Evolutionary conservation across 1,140 invertebrate genomes (phyloP), one percentile per base, ranked within the genome.

Genomic region (Drusus annulatus): DNA sequence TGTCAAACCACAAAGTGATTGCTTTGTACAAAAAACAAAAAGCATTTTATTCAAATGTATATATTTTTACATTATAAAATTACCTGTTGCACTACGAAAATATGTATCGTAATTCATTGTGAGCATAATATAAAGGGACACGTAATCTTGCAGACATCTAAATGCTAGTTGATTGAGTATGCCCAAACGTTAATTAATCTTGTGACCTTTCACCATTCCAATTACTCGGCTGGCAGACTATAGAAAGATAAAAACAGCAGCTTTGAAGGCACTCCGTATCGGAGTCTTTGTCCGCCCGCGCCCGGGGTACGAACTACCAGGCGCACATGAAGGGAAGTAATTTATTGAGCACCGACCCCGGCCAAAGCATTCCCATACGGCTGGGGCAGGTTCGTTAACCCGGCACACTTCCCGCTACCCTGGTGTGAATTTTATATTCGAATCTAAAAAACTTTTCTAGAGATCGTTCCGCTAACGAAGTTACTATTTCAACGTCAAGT

Each of bases 271-370:
- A 0, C 23, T 60, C 19, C 23, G n/a, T 60, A 19, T 36, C 28
- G 62, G 62, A 36, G 62, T 65, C 17, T 65, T 65, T 65, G 62
- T 65, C 31, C 62, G 4, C 28, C 36, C 36, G 10, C 10, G 36
- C 36, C 36, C 36, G 0, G 36, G 36, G 36, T 13, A 13, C 8
- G 36, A 7, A 8, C 1, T 54, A 25, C 25, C 45, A 52, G 68
- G 68, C 19, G 28, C 52, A 25, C 23, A 75, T 52, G 31, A 56
- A 54, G 71, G 71, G 71, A 58, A 75, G 71, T 75, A 75, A 75
- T 75, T 75, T 75, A 58, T 16, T 75, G 71, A 75, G 71, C 71
- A 75, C 15, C 71, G 71, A 75, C 71, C 71, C 71, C 54, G 31
- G 71, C 15, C 71, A 31, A 75, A 75, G 36, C 52, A 21, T 75